Evolutionary conservation across 2,888 invertebrate species (phyloP), one percentile per base, ranked within the genome.

Genomic region (Dryobota labecula): DNA sequence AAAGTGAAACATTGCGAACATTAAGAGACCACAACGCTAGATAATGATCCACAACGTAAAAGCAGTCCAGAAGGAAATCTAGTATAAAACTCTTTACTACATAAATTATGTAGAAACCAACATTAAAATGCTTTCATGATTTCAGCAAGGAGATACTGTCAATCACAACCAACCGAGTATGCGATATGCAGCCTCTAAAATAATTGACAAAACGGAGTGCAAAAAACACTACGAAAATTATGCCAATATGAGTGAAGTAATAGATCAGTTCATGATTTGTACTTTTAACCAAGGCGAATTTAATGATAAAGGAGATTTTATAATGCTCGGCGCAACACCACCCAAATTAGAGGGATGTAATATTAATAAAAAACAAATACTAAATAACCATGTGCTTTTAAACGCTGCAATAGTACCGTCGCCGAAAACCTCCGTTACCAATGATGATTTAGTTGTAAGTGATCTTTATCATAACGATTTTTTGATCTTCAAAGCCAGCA

Each of bases 221-320:
- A 88, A 87, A 60, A 24, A 64, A 18, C 56, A 67, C n/a, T 91
- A 89, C 66, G 51, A 30, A 3, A 49, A 63, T 1, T 78, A 78
- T 4, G 1, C 33, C 3, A 72, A 76, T 8, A 74, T 91, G 70
- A 65, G 5, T 13, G n/a, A 47, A 0, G 58, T 86, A 0, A 92
- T 92, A 49, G 88, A 90, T 1, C 84, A 85, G 9, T 89, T 87
- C 47, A 92, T 92, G 92, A 86, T 92, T 57, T 92, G 92, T 63
- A 85, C 90, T 8, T 38, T 73, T 8, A 68, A 68, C 3, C 13
- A 54, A 7, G 89, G 90, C 0, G 84, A 85, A 24, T 62, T 90
- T 5, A 66, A 87, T 70, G 83, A 81, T 0, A 69, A 54, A 8
- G 84, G 80, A 7, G 45, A 65, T 0, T 15, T 51, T 11, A 1